Base-by-base conservation (phyloP, 2,888 invertebrate species). In the Eristalis arbustorum region DNA sequence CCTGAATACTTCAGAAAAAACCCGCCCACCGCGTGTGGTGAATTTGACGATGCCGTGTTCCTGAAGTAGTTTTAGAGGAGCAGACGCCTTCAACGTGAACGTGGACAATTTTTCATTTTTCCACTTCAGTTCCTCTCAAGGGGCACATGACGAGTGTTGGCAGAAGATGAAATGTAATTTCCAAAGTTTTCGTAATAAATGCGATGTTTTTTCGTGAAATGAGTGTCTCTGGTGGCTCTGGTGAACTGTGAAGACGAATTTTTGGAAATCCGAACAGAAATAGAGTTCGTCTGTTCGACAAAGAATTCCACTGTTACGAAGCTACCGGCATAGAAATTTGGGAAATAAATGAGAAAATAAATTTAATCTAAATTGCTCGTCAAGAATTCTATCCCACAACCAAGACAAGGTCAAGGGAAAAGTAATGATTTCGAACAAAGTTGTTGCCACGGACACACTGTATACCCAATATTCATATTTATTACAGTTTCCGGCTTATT, bases 1-100 rank as follows among this genome's bases (percentile, higher is more conserved):
- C 42, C 59, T 11, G 57, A 62, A 67, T 63, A 63, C 64, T 69
- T 64, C 75, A 76, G n/a, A n/a, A n/a, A 80, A 76, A 72, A 22
- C 73, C 18, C n/a, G 13, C n/a, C 8, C 18, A 49, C 18, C 49
- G n/a, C 18, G 18, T 49, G 18, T 18, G 18, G 8, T 49, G 49
- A 18, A n/a, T 49, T n/a, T 49, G 49, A 18, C 8, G 49, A 49
- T 0, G 18, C 5, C 6, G 18, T 6, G 49, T 18, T 49, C 18
- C n/a, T 5, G 18, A 3, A 2, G 31, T n/a, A n/a, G n/a, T n/a
- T n/a, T n/a, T n/a, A n/a, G 31, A 31, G 31, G 31, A 31, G 31
- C 8, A 31, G 10, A 8, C 1, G 10, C 18, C 8, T 49, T 49
- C 1, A 1, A 13, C 8, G 18, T 49, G n/a, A 8, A 8, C 18